Percentiles rank a stretch among this genome's conserved stretches.
These are phyloP conservation scores for Acestrorhynchus altus DNA, from an alignment of 2,797 vertebrate species.

Conservation along the genomic window DNA sequence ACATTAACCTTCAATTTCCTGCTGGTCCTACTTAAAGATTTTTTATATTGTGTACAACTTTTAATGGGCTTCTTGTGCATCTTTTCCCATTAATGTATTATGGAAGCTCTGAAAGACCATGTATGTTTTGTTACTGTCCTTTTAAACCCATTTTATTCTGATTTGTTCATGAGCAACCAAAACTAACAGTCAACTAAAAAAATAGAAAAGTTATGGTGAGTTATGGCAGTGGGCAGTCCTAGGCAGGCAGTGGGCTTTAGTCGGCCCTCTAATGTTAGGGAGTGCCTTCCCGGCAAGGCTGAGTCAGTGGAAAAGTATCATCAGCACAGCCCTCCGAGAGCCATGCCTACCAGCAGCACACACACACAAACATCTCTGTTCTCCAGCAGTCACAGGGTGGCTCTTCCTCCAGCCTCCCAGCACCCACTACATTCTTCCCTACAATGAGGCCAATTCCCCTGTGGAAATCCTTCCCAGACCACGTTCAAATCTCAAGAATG, in stretches of 20 bases:
- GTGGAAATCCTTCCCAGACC: slow-evolving; percentile 1
- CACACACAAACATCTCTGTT: slow-evolving; percentile 51
- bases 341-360: slow-evolving; percentile 20
- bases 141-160: neutral
- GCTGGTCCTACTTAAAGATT: no score
- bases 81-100: neutral
- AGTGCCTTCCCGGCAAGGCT: neutral
- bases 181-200: neutral
- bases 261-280: neutral
- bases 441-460: slow-evolving; percentile 24
- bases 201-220: no score
- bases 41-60: no score
- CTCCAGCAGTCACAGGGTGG: slow-evolving; percentile 43
- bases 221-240: neutral
- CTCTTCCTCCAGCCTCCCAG: slow-evolving; percentile 50
- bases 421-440: slow-evolving; percentile 43
- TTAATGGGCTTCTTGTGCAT: neutral
- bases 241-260: neutral
- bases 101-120: neutral
- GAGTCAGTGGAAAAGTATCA: slow-evolving; percentile 36
- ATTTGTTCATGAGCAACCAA: neutral
- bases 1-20: no score
- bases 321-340: slow-evolving; percentile 19
- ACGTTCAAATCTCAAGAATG: neutral
- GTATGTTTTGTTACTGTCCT: neutral